phyloP scores from a whole-genome alignment of 2,888 invertebrate species.

The Buathra laborator region DNA sequence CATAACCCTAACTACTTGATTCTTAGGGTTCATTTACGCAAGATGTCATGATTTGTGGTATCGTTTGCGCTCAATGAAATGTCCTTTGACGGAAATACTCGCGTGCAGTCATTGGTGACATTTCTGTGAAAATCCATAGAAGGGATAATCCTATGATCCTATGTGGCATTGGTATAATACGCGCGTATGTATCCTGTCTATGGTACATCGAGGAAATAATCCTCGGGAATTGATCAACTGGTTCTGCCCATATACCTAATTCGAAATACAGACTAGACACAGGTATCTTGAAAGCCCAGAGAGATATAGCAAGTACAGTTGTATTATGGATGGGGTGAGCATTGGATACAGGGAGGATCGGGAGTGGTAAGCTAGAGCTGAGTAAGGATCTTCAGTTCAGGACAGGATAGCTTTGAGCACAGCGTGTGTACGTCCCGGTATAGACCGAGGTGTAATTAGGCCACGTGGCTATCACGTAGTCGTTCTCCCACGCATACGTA shows the following conservation, averaged over 20 bases:
- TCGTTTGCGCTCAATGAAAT: too few relatives aligned
- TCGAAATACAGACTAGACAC: slow-evolving; percentile 10
- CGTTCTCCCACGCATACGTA: slow-evolving; percentile 23
- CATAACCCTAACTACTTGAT: too few relatives aligned
- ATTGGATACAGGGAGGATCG: slow-evolving; percentile 8
- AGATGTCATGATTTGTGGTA: too few relatives aligned
- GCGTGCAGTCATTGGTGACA: too few relatives aligned
- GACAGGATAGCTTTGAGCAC: slow-evolving; percentile 38
- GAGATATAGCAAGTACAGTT: slow-evolving; percentile 23
- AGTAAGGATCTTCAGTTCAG: slow-evolving; percentile 47
- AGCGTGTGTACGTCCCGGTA: slow-evolving; percentile 37
- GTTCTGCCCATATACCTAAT: slow-evolving; percentile 21
- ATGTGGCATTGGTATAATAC: slow-evolving; percentile 15
- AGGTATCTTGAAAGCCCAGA: background rate
- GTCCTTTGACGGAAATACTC: too few relatives aligned
- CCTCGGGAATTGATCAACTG: slow-evolving; percentile 49
- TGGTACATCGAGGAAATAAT: slow-evolving; percentile 33
- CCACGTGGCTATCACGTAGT: slow-evolving; percentile 47
- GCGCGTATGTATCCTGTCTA: slow-evolving; percentile 1
- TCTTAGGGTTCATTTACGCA: too few relatives aligned
- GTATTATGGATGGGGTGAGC: slow-evolving; percentile 3
- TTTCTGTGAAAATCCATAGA: background rate
- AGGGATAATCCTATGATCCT: background rate
- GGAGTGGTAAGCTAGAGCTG: slow-evolving; percentile 35
- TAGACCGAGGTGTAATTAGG: slow-evolving; percentile 58